A percentile compares a stretch with the other conserved stretches of the same genome.
Evolutionary conservation across 2,888 invertebrate species (phyloP).

Genomic region (Lithodes maja): DNA sequence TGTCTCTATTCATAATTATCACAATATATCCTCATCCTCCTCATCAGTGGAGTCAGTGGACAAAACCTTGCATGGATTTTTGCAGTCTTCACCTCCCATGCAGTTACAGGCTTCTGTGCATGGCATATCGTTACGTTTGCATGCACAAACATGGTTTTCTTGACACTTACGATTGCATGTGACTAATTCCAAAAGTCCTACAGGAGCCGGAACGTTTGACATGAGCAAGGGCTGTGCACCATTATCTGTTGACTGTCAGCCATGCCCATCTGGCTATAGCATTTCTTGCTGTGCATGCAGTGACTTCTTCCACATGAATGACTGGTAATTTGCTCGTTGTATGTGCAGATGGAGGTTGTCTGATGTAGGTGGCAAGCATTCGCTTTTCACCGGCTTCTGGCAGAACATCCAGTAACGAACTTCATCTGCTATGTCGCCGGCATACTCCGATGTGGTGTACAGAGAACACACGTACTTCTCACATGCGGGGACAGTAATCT

Average conservation of each 20-base stretch:
- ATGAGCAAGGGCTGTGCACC: not conserved
- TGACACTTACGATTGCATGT: slow-evolving; percentile 15
- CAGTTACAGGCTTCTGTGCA: slow-evolving; percentile 5
- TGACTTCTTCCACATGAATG: slow-evolving; percentile 2
- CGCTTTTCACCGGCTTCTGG: not conserved
- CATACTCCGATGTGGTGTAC: not conserved
- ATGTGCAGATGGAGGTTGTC: slow-evolving; percentile 16
- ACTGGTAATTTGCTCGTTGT: slow-evolving; percentile 20
- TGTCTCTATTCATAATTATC: not conserved
- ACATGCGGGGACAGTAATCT: slow-evolving; percentile 17
- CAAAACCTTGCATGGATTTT: not conserved
- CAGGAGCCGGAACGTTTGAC: not conserved
- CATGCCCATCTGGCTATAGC: slow-evolving; percentile 18
- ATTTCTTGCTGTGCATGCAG: slow-evolving; percentile 11
- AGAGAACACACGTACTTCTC: slow-evolving; percentile 14
- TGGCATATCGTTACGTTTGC: slow-evolving; percentile 1
- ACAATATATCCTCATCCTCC: not conserved
- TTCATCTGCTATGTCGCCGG: slow-evolving; percentile 15
- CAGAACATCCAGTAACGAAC: slow-evolving; percentile 12
- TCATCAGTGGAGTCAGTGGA: not conserved
- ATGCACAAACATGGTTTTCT: slow-evolving; percentile 15
- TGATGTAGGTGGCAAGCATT: slow-evolving; percentile 18
- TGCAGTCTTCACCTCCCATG: slow-evolving; percentile 14
- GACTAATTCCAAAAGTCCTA: slow-evolving; percentile 2
- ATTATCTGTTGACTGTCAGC: slow-evolving; percentile 9